Evolutionary conservation across 1,140 invertebrate species (phyloP).

Genomic region (Branchinecta lindahli): DNA sequence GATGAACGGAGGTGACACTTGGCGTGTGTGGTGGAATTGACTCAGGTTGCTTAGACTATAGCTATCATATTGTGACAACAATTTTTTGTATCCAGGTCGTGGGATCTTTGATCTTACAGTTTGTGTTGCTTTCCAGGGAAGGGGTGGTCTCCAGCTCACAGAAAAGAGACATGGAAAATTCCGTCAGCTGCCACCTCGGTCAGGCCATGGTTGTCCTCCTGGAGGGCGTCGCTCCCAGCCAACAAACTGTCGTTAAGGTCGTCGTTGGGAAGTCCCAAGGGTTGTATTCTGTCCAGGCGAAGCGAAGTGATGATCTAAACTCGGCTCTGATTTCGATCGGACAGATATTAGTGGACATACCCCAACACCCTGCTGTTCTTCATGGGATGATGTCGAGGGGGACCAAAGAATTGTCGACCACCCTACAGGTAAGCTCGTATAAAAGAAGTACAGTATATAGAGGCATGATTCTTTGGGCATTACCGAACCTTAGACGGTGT

Average conservation of each 20-base stretch:
- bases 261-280: slow-evolving; percentile 82
- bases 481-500: too few species aligned
- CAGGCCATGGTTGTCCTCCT: slow-evolving; percentile 79
- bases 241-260: slow-evolving; percentile 76
- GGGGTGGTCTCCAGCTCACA: slow-evolving; percentile 19
- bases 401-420: slow-evolving; percentile 80
- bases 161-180: slow-evolving; percentile 54
- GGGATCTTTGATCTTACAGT: too few species aligned
- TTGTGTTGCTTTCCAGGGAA: background rate
- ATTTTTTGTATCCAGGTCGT: too few species aligned
- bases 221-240: slow-evolving; percentile 71
- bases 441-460: background rate
- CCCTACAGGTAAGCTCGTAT: slow-evolving; percentile 45
- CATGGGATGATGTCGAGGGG: slow-evolving; percentile 94
- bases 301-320: slow-evolving; percentile 63
- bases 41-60: too few species aligned
- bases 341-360: slow-evolving; percentile 79
- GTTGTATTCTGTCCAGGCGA: slow-evolving; percentile 65
- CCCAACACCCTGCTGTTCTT: slow-evolving; percentile 86
- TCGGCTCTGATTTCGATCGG: slow-evolving; percentile 73
- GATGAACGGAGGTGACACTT: too few species aligned
- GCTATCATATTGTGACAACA: too few species aligned
- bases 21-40: too few species aligned
- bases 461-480: too few species aligned
- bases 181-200: slow-evolving; percentile 74